Percentiles rank a stretch among this genome's conserved stretches.
Evolutionary conservation across 2,888 invertebrate species (phyloP).

Genomic region (Nemapogon koenigi): DNA sequence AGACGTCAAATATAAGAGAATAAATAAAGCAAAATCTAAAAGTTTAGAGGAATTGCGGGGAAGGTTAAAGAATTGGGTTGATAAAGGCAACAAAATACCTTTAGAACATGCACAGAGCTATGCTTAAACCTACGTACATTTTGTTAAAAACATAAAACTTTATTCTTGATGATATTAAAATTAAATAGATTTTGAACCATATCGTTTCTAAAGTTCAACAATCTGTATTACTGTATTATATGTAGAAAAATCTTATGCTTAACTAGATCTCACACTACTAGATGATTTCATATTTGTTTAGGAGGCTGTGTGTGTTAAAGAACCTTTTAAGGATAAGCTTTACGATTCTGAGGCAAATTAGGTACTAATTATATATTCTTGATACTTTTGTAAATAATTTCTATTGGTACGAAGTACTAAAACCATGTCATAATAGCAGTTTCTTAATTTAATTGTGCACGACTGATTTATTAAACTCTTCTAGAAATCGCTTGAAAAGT

Average conservation of each 20-base stretch:
- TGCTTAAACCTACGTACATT: constrained; percentile 62
- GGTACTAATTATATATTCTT: constrained; percentile 38
- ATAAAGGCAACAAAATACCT: constrained; percentile 76
- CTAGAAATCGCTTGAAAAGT: too few species aligned
- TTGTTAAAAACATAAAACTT: too few species aligned
- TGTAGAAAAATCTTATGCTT: too few species aligned
- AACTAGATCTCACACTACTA: too few species aligned
- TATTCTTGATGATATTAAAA: constrained; percentile 62
- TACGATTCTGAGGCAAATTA: constrained; percentile 23
- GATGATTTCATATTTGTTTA: too few species aligned
- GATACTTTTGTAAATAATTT: constrained; percentile 56
- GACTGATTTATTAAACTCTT: constrained; percentile 8
- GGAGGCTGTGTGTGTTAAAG: too few species aligned
- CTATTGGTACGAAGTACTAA: constrained; percentile 27
- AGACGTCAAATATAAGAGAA: constrained; percentile 89
- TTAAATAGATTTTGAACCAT: constrained; percentile 36
- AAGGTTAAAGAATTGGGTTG: constrained; percentile 84
- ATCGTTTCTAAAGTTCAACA: too few species aligned
- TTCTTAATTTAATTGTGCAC: constrained; percentile 1
- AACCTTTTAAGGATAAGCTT: too few species aligned
- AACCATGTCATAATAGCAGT: neutral
- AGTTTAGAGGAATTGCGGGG: constrained; percentile 85
- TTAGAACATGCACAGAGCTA: constrained; percentile 72
- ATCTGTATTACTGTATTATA: too few species aligned
- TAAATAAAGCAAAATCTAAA: constrained; percentile 90